A percentile compares a stretch with the other conserved stretches of the same genome.
Evolutionary conservation across 2,113 vertebrate species (phyloP).

Genomic region (Calonectris borealis): DNA sequence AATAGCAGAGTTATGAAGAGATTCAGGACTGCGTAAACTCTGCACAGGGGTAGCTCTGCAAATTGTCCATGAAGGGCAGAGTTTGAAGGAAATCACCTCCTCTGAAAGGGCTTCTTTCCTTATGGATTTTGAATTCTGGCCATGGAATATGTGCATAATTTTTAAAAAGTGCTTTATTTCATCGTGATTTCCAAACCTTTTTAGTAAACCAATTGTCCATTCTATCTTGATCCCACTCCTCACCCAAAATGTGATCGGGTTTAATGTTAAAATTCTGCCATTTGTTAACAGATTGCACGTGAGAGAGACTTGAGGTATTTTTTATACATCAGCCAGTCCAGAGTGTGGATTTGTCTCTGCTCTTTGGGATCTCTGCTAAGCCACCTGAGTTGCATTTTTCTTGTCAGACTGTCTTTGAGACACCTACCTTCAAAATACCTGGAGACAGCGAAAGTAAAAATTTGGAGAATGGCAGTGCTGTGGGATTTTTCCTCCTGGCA

Average conservation of each 20-base stretch:
- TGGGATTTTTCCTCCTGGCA: not conserved
- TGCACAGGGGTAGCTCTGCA: not conserved
- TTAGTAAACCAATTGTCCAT: not conserved
- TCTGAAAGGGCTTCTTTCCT: not conserved
- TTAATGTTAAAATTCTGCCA: not conserved
- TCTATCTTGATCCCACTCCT: not conserved
- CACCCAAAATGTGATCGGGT: not conserved
- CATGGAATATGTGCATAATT: not conserved
- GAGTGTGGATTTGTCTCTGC: not conserved
- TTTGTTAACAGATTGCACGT: not conserved
- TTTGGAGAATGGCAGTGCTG: not conserved
- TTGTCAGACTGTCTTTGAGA: not conserved
- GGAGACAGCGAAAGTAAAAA: not conserved
- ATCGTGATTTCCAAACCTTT: not conserved
- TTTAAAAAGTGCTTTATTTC: not conserved
- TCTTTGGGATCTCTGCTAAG: not conserved
- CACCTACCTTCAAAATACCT: not conserved
- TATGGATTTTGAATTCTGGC: not conserved
- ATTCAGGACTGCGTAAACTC: not conserved
- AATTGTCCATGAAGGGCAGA: not conserved
- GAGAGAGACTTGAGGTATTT: not conserved
- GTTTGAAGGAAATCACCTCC: not conserved
- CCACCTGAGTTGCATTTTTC: not conserved
- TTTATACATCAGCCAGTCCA: not conserved
- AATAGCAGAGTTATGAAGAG: not conserved